phyloP scores from a whole-genome alignment of 53 echinoderm and acorn worm species.

The Apostichopus leukothele region DNA sequence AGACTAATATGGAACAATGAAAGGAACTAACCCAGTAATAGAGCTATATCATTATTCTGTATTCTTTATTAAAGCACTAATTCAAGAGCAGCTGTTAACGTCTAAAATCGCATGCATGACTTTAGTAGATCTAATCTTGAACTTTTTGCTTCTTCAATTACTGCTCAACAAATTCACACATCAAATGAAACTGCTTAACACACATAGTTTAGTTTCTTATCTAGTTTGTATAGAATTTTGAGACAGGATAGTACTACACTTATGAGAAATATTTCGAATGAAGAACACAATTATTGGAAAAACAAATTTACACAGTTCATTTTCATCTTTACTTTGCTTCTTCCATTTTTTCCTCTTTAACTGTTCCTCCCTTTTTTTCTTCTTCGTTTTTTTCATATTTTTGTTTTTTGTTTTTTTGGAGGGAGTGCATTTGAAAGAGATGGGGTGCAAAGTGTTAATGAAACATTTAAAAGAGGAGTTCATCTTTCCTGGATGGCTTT shows the following conservation, averaged over 20 bases:
- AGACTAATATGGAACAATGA: conserved; percentile 14
- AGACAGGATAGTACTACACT: neutral
- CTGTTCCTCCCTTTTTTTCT: no score
- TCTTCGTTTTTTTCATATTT: no score
- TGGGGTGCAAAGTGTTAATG: no score
- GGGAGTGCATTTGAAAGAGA: no score
- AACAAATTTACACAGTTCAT: neutral
- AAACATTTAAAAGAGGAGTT: no score
- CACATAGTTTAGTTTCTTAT: neutral
- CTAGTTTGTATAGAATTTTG: neutral
- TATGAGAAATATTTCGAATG: neutral
- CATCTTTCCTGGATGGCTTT: no score
- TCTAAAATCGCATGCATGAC: neutral
- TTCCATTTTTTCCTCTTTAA: neutral
- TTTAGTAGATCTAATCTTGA: neutral
- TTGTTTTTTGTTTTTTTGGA: no score
- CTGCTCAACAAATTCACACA: neutral
- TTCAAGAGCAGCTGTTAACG: conserved; percentile 5
- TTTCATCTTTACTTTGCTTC: neutral
- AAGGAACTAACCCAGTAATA: neutral
- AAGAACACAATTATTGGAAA: conserved; percentile 6
- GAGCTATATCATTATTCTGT: neutral
- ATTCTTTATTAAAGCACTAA: neutral
- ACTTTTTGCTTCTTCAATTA: conserved; percentile 6
- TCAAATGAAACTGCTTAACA: neutral